phyloP scores from a whole-genome alignment of 2,113 vertebrate genomes.

The Mirza zaza region DNA sequence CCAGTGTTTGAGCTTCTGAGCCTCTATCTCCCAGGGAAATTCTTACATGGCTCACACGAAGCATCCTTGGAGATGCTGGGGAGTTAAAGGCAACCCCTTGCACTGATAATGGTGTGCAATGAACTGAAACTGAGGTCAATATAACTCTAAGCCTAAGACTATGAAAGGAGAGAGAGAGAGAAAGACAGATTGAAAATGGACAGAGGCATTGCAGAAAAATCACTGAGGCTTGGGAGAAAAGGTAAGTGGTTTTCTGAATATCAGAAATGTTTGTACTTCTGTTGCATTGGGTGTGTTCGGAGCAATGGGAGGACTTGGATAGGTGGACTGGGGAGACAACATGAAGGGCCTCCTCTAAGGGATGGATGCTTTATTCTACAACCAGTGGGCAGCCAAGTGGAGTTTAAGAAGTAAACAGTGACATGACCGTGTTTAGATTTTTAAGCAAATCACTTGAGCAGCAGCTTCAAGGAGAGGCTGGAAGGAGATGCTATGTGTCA shows the following conservation, averaged over 20 bases:
- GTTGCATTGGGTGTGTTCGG: background rate
- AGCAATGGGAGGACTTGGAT: background rate
- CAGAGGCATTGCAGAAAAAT: background rate
- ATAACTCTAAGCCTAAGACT: background rate
- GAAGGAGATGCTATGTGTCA: background rate
- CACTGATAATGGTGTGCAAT: background rate
- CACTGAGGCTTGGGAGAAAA: background rate
- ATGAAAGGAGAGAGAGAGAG: background rate
- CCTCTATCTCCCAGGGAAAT: background rate
- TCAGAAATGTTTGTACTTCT: background rate
- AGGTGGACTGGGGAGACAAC: background rate
- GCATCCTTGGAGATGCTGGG: background rate
- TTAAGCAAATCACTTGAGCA: background rate
- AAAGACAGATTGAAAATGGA: background rate
- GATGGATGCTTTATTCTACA: background rate
- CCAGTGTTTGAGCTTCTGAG: background rate
- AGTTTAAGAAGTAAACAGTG: background rate
- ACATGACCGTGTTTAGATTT: background rate
- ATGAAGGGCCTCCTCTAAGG: background rate
- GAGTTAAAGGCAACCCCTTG: background rate
- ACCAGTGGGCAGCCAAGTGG: background rate
- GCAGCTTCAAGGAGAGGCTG: background rate
- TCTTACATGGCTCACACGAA: background rate
- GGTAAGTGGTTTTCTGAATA: background rate
- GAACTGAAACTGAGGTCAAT: background rate